phyloP scores from a whole-genome alignment of 2,888 invertebrate species.

The Scaptomyza reducta region DNA sequence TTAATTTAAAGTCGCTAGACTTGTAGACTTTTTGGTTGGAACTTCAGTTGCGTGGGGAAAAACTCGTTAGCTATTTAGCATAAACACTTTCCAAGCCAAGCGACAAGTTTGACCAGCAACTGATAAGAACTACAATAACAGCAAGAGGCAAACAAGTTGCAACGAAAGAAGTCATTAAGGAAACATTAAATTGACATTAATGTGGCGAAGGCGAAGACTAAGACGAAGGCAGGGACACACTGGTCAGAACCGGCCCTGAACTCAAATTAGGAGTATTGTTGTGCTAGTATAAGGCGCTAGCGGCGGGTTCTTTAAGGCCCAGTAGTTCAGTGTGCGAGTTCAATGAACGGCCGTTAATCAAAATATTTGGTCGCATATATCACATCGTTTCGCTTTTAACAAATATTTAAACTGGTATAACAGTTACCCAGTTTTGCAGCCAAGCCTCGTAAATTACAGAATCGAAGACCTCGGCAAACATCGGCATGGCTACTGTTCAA shows the following conservation, averaged over 20 bases:
- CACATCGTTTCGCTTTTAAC: constrained; percentile 67
- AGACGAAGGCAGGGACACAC: too few relatives aligned
- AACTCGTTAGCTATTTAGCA: constrained; percentile 80
- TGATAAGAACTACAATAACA: constrained; percentile 66
- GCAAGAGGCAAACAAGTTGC: constrained; percentile 56
- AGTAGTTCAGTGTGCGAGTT: constrained; percentile 30
- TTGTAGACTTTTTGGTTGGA: constrained; percentile 1
- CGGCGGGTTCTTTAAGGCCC: constrained; percentile 14
- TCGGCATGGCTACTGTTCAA: constrained; percentile 31
- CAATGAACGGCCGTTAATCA: constrained; percentile 67
- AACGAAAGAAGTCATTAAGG: constrained; percentile 80
- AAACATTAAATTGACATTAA: constrained; percentile 83
- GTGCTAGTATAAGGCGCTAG: constrained; percentile 21
- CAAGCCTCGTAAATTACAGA: constrained; percentile 65
- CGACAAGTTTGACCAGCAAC: constrained; percentile 75
- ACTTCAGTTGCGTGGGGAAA: constrained; percentile 59
- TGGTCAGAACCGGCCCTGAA: constrained; percentile 31
- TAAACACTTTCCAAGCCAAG: constrained; percentile 75
- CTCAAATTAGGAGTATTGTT: background rate
- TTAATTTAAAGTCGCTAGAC: constrained; percentile 15
- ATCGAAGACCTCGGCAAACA: constrained; percentile 21
- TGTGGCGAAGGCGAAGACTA: constrained; percentile 45
- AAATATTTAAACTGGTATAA: constrained; percentile 71
- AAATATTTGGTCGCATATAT: constrained; percentile 60
- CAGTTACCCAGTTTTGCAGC: constrained; percentile 72